phyloP scores from a whole-genome alignment of 1,140 invertebrate genomes.

The Nymphalis io region DNA sequence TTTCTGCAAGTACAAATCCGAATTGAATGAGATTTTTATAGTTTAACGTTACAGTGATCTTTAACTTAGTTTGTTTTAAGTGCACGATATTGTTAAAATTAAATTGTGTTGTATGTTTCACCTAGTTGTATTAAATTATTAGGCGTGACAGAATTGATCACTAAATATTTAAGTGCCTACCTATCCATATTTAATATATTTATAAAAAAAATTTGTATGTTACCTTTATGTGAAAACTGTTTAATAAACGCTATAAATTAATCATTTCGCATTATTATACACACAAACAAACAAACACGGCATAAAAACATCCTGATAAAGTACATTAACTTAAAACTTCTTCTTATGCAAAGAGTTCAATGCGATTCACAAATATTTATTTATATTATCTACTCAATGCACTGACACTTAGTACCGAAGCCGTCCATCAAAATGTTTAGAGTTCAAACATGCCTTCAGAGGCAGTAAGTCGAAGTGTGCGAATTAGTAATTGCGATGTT shows the following conservation, averaged over 20 bases:
- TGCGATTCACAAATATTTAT: constrained; percentile 31
- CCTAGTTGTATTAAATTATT: constrained; percentile 76
- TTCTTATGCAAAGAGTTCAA: not conserved
- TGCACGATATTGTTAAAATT: constrained; percentile 78
- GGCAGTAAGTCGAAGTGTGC: too few species aligned
- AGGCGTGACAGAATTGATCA: constrained; percentile 75
- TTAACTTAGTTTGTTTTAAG: constrained; percentile 77
- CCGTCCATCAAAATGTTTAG: constrained; percentile 42
- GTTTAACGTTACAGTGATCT: constrained; percentile 76
- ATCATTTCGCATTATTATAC: constrained; percentile 76
- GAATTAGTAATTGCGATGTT: constrained; percentile 16
- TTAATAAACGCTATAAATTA: constrained; percentile 78
- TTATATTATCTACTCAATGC: constrained; percentile 42
- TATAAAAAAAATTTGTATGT: constrained; percentile 75
- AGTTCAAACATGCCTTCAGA: not conserved
- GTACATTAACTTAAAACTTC: constrained; percentile 3
- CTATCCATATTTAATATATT: constrained; percentile 74
- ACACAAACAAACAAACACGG: constrained; percentile 51
- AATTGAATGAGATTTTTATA: constrained; percentile 78
- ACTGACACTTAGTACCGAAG: constrained; percentile 42
- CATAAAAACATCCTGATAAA: constrained; percentile 23
- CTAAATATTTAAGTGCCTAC: constrained; percentile 68
- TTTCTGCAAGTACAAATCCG: constrained; percentile 79
- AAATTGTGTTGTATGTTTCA: constrained; percentile 79
- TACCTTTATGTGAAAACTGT: constrained; percentile 77